These are phyloP conservation scores for Stenolophus ochropezus DNA, from an alignment of 2,888 invertebrate genomes.

Conservation along the genomic window DNA sequence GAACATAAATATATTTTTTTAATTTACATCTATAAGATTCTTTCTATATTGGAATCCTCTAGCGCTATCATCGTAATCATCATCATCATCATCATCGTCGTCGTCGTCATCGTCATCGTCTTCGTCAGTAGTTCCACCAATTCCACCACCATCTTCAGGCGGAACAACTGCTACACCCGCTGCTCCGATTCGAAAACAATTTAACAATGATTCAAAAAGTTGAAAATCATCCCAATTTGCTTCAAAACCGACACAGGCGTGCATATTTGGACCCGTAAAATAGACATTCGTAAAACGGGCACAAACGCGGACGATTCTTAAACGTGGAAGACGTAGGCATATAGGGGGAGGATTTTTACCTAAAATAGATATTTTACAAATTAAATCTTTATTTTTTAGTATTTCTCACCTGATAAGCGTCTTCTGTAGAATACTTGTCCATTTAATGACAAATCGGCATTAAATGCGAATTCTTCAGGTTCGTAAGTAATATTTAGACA, in stretches of 20 bases:
- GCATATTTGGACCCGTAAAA: slow-evolving; percentile 88
- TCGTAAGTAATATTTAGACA: slow-evolving; percentile 86
- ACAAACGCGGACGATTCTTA: slow-evolving; percentile 82
- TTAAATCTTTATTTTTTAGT: no score
- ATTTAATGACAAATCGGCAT: slow-evolving; percentile 84
- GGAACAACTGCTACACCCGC: slow-evolving; percentile 84
- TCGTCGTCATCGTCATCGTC: slow-evolving; percentile 81
- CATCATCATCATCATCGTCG: slow-evolving; percentile 82
- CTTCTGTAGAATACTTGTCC: slow-evolving; percentile 83
- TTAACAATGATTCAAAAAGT: slow-evolving; percentile 77
- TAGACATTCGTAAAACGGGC: slow-evolving; percentile 87
- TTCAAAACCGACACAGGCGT: slow-evolving; percentile 85
- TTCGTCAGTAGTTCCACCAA: slow-evolving; percentile 77
- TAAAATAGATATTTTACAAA: no score
- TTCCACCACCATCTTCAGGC: slow-evolving; percentile 85
- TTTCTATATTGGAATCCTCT: neutral
- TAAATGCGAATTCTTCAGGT: slow-evolving; percentile 89
- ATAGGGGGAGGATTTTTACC: slow-evolving; percentile 87
- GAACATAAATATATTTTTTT: neutral
- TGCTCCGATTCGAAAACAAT: slow-evolving; percentile 82
- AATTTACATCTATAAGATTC: slow-evolving; percentile 1
- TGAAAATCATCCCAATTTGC: slow-evolving; percentile 79
- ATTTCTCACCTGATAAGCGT: slow-evolving; percentile 84
- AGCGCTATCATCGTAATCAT: slow-evolving; percentile 69
- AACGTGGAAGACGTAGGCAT: slow-evolving; percentile 82